Evolutionary conservation across 2,797 vertebrate genomes (phyloP), one percentile per base, ranked within the genome.

Genomic region (Sebastes matsubarae): DNA sequence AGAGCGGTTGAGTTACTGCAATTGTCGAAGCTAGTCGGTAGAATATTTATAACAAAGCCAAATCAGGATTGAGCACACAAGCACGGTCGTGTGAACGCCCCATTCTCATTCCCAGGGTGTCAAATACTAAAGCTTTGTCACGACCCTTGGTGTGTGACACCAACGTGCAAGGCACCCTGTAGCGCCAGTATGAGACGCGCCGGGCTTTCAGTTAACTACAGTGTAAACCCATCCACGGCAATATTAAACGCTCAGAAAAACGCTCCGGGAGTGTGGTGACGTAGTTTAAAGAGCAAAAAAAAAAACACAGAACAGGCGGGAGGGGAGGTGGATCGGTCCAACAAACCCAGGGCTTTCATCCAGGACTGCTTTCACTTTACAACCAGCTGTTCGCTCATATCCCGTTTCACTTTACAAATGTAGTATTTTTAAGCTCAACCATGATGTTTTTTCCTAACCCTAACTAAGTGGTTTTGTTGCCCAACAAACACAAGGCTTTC

Each of bases 1-100:
- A 29, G 63, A 27, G 18, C 14, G n/a, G 30, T 38, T 22, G 20
- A 63, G 8, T 34, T 24, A 63, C 24, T 71, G 34, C 10, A 24
- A 2, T 25, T 25, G 27, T 76, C 16, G 1, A 68, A 68, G 14
- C 24, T 5, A 9, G 52, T 18, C 32, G 25, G 22, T 25, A 46
- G 27, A 66, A 75, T 68, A 52, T 57, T 29, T 27, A 38, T n/a
- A 70, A 50, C 20, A 54, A 9, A 11, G 50, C 20, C 50, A 54
- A 54, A 54, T 22, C 8, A n/a, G 20, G 50, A 0, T 54, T 54
- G 50, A 54, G 8, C 20, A n/a, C 16, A 16, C 24, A 25, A 42
- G 55, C 22, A 25, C 24, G 13, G 55, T 13, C 0, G 24, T 25
- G 55, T 14, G 55, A 57, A 57, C 5, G 8, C 46, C 46, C 8